Evolutionary conservation across 2,797 vertebrate species (phyloP), one percentile per base, ranked within the genome.

Genomic region (Hemibagrus guttatus): DNA sequence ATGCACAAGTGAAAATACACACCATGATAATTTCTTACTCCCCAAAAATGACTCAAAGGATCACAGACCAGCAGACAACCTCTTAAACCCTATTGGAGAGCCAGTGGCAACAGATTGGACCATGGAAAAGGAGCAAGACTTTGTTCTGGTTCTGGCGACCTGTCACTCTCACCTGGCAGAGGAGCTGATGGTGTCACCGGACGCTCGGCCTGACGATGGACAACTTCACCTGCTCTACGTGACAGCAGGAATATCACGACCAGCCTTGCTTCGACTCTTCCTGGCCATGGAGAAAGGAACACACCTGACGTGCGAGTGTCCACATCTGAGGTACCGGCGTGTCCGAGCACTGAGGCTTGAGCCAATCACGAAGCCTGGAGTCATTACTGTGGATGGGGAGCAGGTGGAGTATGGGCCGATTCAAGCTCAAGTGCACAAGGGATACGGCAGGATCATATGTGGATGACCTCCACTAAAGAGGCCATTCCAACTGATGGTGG

Each of bases 311-410:
- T 91, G 86, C 12, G 90, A 94, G 86, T 97, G 96, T 85, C 97
- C 97, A 0, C 87, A 99, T 90, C 89, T 99, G 90, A 93, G 94
- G 39, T 97, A 98, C 0, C 90, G 95, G 87, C 96, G 95, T 0
- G 97, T 96, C 58, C 93, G 87, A 1, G 97, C 97, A 0, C 95
- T 99, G 90, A 95, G 98, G 81, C 93, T 99, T 86, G 97, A 98
- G 93, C 97, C 97, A 2, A 76, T 91, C 23, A 90, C 93, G 0
- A 85, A 92, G 0, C 91, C 94, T 0, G 98, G 98, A 1, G 85
- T 96, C 92, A 96, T 98, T 92, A 95, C 97, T 0, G 97, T 99
- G 91, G 98, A 99, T 0, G 98, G 98, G 0, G 98, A 99, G 92
- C 83, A 92, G 81, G 92, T 98, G 92, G 91, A 95, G 28, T 97